Evolutionary conservation across 1,140 invertebrate genomes (phyloP), one percentile per base, ranked within the genome.

Genomic region (Araneus ventricosus): DNA sequence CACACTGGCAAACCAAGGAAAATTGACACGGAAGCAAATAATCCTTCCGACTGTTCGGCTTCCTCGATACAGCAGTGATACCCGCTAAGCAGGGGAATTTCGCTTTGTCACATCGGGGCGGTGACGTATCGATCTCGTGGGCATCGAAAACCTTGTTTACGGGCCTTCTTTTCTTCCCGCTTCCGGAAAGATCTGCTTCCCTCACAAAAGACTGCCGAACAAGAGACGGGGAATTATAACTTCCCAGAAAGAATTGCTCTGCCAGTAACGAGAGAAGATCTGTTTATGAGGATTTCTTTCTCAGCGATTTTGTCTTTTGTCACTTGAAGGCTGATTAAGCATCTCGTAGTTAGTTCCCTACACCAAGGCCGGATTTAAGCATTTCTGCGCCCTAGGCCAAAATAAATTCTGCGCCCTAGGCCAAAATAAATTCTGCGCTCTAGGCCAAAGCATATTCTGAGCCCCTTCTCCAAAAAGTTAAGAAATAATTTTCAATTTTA

Each of bases 101-200:
- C 2, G n/a, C 63, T 67, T 67, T 67, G 63, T 67, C 63, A 67
- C 63, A 27, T 67, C 27, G 4, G 63, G n/a, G 7, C 24, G 8
- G 63, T 67, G 63, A 67, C 27, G 63, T 67, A 67, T 67, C 63
- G 63, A 67, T 67, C 63, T 67, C 63, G n/a, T n/a, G 63, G 63
- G 63, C 24, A 67, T 67, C 63, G 63, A 67, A 67, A 67, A 67
- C 63, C 63, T 67, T 67, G 63, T 67, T 67, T 67, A 67, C 24
- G 8, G 27, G n/a, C 27, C 4, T 27, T 27, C n/a, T 67, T 67
- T 67, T 67, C 63, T 67, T 67, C 27, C 1, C 63, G 5, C 27
- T n/a, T 7, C 24, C n/a, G 61, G 61, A n/a, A 24, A 1, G 27
- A 27, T 67, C 27, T 10, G 8, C 8, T 67, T 10, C 27, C 63